Evolutionary conservation across 2,888 invertebrate genomes (phyloP), one percentile per base, ranked within the genome.

Genomic region (Alloscopus bannaensis): DNA sequence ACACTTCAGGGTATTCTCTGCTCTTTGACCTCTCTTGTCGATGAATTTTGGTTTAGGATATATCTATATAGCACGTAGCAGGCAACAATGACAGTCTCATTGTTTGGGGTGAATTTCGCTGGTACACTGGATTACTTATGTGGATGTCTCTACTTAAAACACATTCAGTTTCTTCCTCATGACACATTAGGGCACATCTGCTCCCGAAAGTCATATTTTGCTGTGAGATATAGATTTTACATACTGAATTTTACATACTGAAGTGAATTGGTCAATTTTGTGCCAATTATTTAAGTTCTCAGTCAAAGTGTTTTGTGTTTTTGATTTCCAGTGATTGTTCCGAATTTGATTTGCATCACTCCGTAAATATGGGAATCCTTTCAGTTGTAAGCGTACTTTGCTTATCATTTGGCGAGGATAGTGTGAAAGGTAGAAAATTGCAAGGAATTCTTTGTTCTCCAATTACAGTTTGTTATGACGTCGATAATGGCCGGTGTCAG

Each of bases 1-100:
- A 60, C 68, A 66, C 52, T 24, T 31, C 75, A 26, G 45, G 3
- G 65, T 73, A 64, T 65, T 73, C 57, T 29, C 26, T 72, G 75
- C 60, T 66, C 59, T 75, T 75, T 75, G 75, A 75, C 75, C 75
- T 75, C 75, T 60, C 59, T 31, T 29, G 31, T 18, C 50, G 28
- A 57, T 57, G 57, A 75, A 66, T 66, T 75, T 65, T n/a, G 2
- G 20, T 47, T 36, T n/a, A n/a, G n/a, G n/a, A n/a, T n/a, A n/a
- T 36, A 4, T 29, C 13, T 20, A 16, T 29, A 26, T 42, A 6
- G 29, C 1, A 13, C 4, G 31, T n/a, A n/a, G 16, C 59, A 40
- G 22, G 36, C 13, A 62, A 28, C 18, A 40, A 42, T 24, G 26
- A 8, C 8, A 13, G 13, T 26, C 50, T 45, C 60, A 60, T 72